Conservation (phyloP, 2,797 vertebrate species). For the Gallinago stenura region DNA sequence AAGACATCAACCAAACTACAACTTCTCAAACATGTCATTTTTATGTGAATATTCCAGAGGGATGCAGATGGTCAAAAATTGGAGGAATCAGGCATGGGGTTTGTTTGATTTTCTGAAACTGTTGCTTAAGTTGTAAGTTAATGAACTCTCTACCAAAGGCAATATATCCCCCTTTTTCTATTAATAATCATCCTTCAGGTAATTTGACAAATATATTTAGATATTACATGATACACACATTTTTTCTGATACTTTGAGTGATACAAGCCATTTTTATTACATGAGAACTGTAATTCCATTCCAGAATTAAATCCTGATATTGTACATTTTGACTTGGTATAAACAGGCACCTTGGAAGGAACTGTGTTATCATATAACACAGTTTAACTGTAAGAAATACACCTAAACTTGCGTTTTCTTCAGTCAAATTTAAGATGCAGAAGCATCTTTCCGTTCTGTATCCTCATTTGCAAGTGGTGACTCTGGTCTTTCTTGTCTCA, state of each 20-base stretch:
- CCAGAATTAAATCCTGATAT: neutral
- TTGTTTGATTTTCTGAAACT: constrained; percentile 1
- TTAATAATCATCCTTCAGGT: neutral
- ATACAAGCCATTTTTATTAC: neutral
- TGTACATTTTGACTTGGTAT: neutral
- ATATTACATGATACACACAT: neutral
- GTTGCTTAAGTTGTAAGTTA: neutral
- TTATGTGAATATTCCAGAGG: constrained; percentile 26
- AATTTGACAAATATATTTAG: neutral
- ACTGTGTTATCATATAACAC: neutral
- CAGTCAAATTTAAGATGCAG: neutral
- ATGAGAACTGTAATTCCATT: neutral
- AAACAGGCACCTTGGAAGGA: neutral
- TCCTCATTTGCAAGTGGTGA: neutral
- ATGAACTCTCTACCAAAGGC: neutral
- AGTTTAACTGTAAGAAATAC: neutral
- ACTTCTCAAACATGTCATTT: constrained; percentile 25
- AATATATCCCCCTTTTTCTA: neutral
- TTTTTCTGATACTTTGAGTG: neutral
- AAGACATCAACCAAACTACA: neutral
- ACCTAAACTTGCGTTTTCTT: neutral
- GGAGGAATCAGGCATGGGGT: neutral
- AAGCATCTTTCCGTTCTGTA: neutral
- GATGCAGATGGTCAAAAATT: constrained; percentile 29
- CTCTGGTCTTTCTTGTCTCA: neutral